Conservation (phyloP, 2,888 invertebrate genomes). For the Branchellion lobata region DNA sequence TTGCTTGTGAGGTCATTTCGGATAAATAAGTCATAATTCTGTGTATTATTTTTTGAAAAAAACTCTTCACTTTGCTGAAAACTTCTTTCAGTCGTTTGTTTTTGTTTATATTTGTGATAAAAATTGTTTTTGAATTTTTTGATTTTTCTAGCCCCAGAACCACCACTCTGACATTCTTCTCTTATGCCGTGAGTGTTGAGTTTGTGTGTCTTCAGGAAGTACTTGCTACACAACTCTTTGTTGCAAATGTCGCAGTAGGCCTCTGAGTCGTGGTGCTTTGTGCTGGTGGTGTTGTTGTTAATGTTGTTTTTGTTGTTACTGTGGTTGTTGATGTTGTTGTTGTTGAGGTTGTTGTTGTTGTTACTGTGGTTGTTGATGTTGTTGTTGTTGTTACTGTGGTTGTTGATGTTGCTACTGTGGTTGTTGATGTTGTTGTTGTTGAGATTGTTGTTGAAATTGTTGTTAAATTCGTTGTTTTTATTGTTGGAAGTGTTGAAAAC, state of each 20-base stretch:
- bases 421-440: not conserved
- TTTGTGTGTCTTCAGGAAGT: slow-evolving; percentile 93
- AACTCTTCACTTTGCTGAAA: too few relatives aligned
- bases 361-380: not conserved
- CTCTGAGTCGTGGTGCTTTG: slow-evolving; percentile 61
- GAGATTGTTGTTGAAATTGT: not conserved
- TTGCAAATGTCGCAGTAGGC: slow-evolving; percentile 74
- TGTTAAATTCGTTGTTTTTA: too few relatives aligned
- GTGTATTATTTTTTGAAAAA: too few relatives aligned
- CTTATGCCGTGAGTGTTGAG: slow-evolving; percentile 92
- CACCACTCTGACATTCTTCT: slow-evolving; percentile 11
- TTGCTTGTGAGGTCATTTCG: too few relatives aligned
- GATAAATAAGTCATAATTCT: too few relatives aligned
- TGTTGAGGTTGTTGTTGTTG: not conserved
- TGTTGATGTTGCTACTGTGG: not conserved
- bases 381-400: not conserved
- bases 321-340: not conserved
- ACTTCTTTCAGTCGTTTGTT: too few relatives aligned
- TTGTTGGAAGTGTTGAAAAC: too few relatives aligned
- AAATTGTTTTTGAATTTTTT: too few relatives aligned
- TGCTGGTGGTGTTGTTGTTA: slow-evolving; percentile 45
- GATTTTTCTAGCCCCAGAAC: not conserved
- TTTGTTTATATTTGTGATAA: too few relatives aligned
- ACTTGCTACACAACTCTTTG: slow-evolving; percentile 95
- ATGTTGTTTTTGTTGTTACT: not conserved